Evolutionary conservation across 2,797 vertebrate species (phyloP).

Genomic region (Denticeps clupeoides): DNA sequence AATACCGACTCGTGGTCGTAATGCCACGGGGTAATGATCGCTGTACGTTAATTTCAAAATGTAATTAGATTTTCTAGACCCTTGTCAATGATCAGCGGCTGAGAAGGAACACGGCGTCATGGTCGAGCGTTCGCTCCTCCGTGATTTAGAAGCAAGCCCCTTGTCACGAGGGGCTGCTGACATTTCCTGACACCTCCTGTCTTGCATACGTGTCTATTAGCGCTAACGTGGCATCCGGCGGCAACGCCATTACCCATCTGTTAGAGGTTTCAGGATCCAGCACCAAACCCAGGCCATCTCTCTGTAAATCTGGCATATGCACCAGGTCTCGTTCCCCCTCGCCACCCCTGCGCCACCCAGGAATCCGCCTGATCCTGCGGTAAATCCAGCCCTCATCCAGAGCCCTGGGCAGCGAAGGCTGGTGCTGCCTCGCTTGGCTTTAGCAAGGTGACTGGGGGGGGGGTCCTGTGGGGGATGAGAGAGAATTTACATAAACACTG

Average conservation of each 20-base stretch:
- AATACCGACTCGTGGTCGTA: neutral
- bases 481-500: slow-evolving; percentile 40
- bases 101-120: too few species aligned
- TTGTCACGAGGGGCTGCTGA: too few species aligned
- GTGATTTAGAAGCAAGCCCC: too few species aligned
- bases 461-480: slow-evolving; percentile 32
- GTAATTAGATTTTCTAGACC: neutral
- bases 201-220: too few species aligned
- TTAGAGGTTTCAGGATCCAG: too few species aligned
- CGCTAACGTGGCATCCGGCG: too few species aligned
- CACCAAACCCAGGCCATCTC: too few species aligned
- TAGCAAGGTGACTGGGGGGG: slow-evolving; percentile 53
- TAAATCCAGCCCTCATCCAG: slow-evolving; percentile 50
- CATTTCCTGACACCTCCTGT: neutral
- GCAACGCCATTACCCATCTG: too few species aligned
- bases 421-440: slow-evolving; percentile 35
- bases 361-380: slow-evolving; percentile 47
- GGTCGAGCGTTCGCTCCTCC: too few species aligned
- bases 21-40: neutral
- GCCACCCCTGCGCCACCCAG: slow-evolving; percentile 13
- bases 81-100: neutral
- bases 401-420: slow-evolving; percentile 38
- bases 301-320: neutral
- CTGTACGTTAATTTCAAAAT: neutral
- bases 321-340: neutral